Conservation (phyloP, 2,113 vertebrate species). For the Campylomormyrus tamandua region DNA sequence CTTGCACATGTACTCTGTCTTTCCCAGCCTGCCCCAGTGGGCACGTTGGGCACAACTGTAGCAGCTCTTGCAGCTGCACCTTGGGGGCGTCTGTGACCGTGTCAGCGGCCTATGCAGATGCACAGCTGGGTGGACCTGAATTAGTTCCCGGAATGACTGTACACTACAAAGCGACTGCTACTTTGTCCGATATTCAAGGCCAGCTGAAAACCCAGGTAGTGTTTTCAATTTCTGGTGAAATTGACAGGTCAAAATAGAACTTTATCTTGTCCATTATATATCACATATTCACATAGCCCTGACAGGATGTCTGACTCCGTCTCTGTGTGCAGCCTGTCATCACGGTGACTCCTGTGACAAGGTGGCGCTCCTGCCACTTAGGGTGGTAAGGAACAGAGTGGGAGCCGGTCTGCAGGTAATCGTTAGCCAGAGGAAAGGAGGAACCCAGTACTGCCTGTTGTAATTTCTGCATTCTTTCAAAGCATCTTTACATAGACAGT, state of each 20-base stretch:
- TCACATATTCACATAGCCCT: background rate
- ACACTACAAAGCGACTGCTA: constrained; percentile 18
- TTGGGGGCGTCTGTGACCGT: constrained; percentile 48
- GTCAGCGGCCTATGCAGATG: constrained; percentile 32
- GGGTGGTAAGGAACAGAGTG: background rate
- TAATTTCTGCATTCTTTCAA: background rate
- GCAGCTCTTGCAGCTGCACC: constrained; percentile 49
- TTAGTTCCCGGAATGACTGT: constrained; percentile 45
- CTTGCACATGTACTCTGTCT: background rate
- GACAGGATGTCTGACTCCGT: background rate
- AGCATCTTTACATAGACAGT: background rate
- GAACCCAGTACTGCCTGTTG: background rate
- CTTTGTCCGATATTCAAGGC: background rate
- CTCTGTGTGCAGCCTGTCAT: background rate
- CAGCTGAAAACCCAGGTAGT: background rate
- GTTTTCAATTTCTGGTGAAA: background rate
- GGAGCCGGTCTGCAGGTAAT: background rate
- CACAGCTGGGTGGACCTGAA: constrained; percentile 26
- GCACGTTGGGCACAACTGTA: constrained; percentile 44
- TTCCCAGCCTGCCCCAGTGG: constrained; percentile 46
- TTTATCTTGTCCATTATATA: background rate
- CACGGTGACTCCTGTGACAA: background rate
- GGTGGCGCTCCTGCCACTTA: background rate
- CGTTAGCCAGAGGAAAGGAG: background rate
- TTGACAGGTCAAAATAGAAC: background rate